These are phyloP conservation scores for Salvelinus fontinalis DNA, from an alignment of 2,113 vertebrate species.

Conservation along the genomic window DNA sequence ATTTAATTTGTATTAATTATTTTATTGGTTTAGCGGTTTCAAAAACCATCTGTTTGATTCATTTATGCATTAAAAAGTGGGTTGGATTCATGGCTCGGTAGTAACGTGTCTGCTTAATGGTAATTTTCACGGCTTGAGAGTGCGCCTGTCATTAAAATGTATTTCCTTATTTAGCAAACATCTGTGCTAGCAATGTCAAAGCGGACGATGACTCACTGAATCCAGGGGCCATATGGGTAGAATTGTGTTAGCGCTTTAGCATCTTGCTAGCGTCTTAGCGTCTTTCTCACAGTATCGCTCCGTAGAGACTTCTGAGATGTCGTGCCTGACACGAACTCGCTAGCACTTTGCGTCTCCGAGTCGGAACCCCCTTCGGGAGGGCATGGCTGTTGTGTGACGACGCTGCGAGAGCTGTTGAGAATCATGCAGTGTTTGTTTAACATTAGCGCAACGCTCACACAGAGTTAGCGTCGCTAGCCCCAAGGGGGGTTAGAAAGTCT, in stretches of 20 bases:
- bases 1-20: slow-evolving; percentile 40
- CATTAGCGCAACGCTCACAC: not conserved
- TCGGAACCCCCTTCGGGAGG: not conserved
- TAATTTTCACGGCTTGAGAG: slow-evolving; percentile 43
- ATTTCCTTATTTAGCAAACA: slow-evolving; percentile 47
- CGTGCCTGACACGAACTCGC: not conserved
- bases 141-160: slow-evolving; percentile 59
- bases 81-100: slow-evolving; percentile 38
- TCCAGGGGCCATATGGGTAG: not conserved
- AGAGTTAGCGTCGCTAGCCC: not conserved
- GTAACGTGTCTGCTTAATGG: slow-evolving; percentile 56
- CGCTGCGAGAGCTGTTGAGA: not conserved
- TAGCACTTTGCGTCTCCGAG: not conserved
- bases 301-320: not conserved
- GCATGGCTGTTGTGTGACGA: not conserved
- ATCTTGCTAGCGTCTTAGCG: not conserved
- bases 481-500: not conserved
- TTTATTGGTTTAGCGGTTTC: slow-evolving; percentile 45
- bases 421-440: not conserved
- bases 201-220: slow-evolving; percentile 1
- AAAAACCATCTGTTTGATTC: slow-evolving; percentile 52
- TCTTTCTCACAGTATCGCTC: not conserved
- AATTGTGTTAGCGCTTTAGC: not conserved
- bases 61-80: slow-evolving; percentile 49
- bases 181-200: slow-evolving; percentile 47